These are phyloP conservation scores for Sphaerophoria taeniata DNA, from an alignment of 2,888 invertebrate species.

Conservation along the genomic window DNA sequence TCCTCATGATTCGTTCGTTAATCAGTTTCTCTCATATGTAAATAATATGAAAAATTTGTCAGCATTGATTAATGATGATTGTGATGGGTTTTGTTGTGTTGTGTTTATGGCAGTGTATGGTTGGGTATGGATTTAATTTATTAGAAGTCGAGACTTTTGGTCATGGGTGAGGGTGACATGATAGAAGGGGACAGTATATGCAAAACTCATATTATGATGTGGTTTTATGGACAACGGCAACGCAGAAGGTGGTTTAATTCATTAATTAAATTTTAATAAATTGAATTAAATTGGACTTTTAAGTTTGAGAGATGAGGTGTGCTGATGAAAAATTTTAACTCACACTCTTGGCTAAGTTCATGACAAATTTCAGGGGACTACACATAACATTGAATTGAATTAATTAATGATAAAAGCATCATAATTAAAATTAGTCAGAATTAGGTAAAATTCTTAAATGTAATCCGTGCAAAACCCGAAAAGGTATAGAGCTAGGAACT, in stretches of 20 bases:
- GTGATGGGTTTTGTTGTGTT: slow-evolving; percentile 10
- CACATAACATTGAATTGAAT: neutral
- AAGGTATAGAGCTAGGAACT: no score
- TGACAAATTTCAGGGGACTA: neutral
- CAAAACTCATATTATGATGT: slow-evolving; percentile 14
- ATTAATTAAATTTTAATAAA: slow-evolving; percentile 38
- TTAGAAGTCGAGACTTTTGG: slow-evolving; percentile 44
- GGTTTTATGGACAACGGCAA: neutral
- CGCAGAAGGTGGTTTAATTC: slow-evolving; percentile 53
- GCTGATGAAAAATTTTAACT: neutral
- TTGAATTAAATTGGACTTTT: slow-evolving; percentile 20
- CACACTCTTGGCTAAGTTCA: no score
- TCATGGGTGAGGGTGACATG: neutral
- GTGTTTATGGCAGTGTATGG: neutral
- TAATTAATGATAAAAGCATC: slow-evolving; percentile 12
- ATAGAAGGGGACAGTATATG: neutral
- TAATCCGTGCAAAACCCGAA: no score
- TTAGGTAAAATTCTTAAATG: no score
- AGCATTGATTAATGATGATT: slow-evolving; percentile 65
- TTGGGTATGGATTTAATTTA: slow-evolving; percentile 51
- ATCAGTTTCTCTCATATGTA: slow-evolving; percentile 68
- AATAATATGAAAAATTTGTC: slow-evolving; percentile 68
- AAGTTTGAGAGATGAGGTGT: slow-evolving; percentile 16
- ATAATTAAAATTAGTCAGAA: neutral
- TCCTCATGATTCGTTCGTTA: slow-evolving; percentile 62